These are phyloP conservation scores for Xyliphius kryptos DNA, from an alignment of 2,113 vertebrate species.

Conservation along the genomic window DNA sequence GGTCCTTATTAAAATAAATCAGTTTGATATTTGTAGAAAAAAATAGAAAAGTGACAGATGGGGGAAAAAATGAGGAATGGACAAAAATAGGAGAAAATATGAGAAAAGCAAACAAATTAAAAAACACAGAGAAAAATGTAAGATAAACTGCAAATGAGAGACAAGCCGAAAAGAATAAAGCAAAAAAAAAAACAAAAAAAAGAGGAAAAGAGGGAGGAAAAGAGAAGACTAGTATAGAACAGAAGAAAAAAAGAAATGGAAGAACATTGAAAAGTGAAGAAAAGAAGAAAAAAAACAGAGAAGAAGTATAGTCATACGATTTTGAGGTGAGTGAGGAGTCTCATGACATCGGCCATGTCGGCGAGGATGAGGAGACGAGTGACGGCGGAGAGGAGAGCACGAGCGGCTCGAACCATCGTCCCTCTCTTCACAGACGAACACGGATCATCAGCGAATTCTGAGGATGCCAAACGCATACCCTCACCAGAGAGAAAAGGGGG, in stretches of 20 bases:
- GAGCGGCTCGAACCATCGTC: conserved; percentile 94
- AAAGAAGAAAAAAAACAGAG: not conserved
- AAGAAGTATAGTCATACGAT: conserved; percentile 69
- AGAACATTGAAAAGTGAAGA: not conserved
- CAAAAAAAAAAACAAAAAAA: not conserved
- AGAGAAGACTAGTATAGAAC: not conserved
- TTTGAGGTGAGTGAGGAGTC: conserved; percentile 92
- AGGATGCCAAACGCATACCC: conserved; percentile 88
- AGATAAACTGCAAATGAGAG: not conserved
- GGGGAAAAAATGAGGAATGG: not conserved
- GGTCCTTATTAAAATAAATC: too few species aligned
- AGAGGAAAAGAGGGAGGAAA: not conserved
- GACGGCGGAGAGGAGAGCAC: conserved; percentile 89
- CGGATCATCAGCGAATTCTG: conserved; percentile 92
- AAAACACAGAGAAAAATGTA: not conserved
- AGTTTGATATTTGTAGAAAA: too few species aligned
- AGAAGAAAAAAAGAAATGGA: not conserved
- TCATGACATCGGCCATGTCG: conserved; percentile 98
- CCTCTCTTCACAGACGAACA: conserved; percentile 96
- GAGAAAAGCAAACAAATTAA: not conserved
- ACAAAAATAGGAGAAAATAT: not conserved
- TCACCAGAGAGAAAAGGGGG: conserved; percentile 70
- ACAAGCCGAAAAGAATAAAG: not conserved
- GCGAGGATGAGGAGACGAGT: conserved; percentile 95
- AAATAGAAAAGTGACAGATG: too few species aligned